Evolutionary conservation across 2,888 invertebrate species (phyloP).

Genomic region (Lepetodrilus schrolli): DNA sequence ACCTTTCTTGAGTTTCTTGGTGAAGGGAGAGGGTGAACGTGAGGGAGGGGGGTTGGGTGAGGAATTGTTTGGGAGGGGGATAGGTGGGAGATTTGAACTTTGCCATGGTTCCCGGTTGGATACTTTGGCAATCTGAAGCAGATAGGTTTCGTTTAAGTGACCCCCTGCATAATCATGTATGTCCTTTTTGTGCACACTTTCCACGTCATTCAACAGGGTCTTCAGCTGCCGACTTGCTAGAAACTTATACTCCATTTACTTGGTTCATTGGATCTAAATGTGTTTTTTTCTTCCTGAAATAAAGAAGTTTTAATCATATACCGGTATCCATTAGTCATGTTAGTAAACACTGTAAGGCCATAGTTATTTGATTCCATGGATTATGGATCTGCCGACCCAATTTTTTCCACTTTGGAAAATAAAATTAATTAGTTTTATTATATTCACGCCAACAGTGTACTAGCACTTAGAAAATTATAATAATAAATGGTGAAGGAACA

Average conservation of each 20-base stretch:
- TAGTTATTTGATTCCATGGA: too few relatives aligned
- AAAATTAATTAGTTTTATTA: too few relatives aligned
- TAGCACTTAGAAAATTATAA: too few relatives aligned
- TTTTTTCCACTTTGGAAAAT: too few relatives aligned
- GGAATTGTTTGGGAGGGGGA: neutral
- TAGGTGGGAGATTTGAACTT: constrained; percentile 38
- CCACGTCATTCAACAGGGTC: constrained; percentile 63
- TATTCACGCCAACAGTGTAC: neutral
- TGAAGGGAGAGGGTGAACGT: neutral
- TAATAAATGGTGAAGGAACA: too few relatives aligned
- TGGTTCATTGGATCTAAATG: neutral
- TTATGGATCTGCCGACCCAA: too few relatives aligned
- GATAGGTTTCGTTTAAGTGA: constrained; percentile 69
- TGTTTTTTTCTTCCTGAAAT: too few relatives aligned
- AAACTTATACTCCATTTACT: constrained; percentile 61
- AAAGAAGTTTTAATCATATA: too few relatives aligned
- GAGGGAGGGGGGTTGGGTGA: too few relatives aligned
- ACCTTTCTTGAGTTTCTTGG: constrained; percentile 22
- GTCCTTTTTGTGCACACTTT: constrained; percentile 66
- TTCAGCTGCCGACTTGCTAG: constrained; percentile 60
- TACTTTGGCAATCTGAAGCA: constrained; percentile 48
- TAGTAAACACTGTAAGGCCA: neutral
- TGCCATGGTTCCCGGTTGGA: constrained; percentile 54
- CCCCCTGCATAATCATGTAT: constrained; percentile 68
- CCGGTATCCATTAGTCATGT: neutral